Evolutionary conservation across 2,113 vertebrate genomes (phyloP).

Genomic region (Motacilla alba): DNA sequence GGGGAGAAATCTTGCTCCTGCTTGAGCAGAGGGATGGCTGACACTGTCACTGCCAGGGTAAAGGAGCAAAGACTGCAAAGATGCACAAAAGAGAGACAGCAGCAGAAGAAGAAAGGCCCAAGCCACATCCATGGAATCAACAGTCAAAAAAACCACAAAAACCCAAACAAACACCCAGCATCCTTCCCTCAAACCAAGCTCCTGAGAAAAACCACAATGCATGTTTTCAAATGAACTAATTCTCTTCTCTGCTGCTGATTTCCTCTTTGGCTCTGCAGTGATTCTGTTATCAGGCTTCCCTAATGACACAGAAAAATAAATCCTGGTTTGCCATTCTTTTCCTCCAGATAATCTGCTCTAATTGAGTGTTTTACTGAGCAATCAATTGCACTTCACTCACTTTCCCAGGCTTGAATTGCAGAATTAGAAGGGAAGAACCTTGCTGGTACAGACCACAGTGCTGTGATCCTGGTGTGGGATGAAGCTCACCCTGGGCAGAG

Average conservation of each 20-base stretch:
- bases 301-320: neutral
- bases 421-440: neutral
- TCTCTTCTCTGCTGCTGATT: neutral
- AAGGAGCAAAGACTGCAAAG: neutral
- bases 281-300: neutral
- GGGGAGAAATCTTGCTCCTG: neutral
- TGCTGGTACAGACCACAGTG: neutral
- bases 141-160: neutral
- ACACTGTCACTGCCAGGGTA: neutral
- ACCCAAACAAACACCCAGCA: neutral
- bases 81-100: neutral
- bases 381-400: neutral
- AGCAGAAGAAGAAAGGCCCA: neutral
- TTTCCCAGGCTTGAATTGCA: neutral
- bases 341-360: neutral
- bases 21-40: neutral
- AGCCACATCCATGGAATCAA: accelerated
- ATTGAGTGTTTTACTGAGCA: neutral
- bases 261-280: neutral
- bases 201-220: neutral
- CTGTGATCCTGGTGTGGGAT: neutral
- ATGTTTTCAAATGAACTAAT: neutral
- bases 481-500: neutral
- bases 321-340: neutral
- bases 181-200: accelerated